Percentiles rank a stretch among this genome's conserved stretches.
Conservation (phyloP, 2,888 invertebrate species). For the Lithophane leautieri region DNA sequence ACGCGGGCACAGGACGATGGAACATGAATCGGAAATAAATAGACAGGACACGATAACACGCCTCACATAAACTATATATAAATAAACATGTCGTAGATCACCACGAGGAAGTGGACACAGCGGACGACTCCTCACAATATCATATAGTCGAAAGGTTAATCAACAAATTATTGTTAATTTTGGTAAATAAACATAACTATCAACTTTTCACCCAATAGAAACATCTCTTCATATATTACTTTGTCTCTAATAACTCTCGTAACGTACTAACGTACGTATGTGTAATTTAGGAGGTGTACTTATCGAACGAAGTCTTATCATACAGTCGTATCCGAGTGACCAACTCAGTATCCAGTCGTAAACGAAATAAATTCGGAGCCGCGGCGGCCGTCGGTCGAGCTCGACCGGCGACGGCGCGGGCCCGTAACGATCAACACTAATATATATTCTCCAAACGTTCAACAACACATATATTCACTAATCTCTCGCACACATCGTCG, state of each 20-base stretch:
- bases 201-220: slow-evolving; percentile 88
- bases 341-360: slow-evolving; percentile 86
- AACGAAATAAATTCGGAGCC: slow-evolving; percentile 78
- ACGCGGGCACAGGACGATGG: slow-evolving; percentile 82
- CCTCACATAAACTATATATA: slow-evolving; percentile 84
- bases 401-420: slow-evolving; percentile 70
- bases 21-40: slow-evolving; percentile 83
- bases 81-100: slow-evolving; percentile 79
- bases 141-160: slow-evolving; percentile 80
- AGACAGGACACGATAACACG: slow-evolving; percentile 85
- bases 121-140: slow-evolving; percentile 73
- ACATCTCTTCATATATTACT: slow-evolving; percentile 89
- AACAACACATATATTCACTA: slow-evolving; percentile 91
- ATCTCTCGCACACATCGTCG: slow-evolving; percentile 82
- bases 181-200: slow-evolving; percentile 88
- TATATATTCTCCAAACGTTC: slow-evolving; percentile 89
- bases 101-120: slow-evolving; percentile 69
- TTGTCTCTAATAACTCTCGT: slow-evolving; percentile 87
- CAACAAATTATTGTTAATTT: slow-evolving; percentile 83
- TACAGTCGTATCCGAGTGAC: slow-evolving; percentile 87
- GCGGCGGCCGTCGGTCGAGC: slow-evolving; percentile 66
- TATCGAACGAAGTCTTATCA: slow-evolving; percentile 83
- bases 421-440: slow-evolving; percentile 86
- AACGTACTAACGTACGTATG: slow-evolving; percentile 80
- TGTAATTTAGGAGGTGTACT: slow-evolving; percentile 85